Evolutionary conservation across 1,140 invertebrate species (phyloP).

Genomic region (Chelonus insularis): DNA sequence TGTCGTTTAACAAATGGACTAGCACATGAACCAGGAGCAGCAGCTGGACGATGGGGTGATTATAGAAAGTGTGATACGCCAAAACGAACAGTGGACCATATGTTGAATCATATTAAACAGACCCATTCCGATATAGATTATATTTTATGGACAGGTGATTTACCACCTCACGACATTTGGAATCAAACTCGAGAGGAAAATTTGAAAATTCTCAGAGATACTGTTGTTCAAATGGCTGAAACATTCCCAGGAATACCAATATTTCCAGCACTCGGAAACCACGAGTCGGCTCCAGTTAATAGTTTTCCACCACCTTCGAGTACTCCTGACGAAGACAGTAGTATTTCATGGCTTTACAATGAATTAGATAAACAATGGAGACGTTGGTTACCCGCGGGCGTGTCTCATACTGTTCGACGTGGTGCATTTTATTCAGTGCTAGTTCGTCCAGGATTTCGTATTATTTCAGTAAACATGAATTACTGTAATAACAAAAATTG

Average conservation of each 20-base stretch:
- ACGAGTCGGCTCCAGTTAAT: slow-evolving; percentile 94
- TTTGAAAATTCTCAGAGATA: slow-evolving; percentile 80
- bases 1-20: slow-evolving; percentile 80
- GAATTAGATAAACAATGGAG: slow-evolving; percentile 84
- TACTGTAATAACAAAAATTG: slow-evolving; percentile 96
- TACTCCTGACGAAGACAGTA: slow-evolving; percentile 79
- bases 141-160: slow-evolving; percentile 97
- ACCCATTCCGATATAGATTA: slow-evolving; percentile 94
- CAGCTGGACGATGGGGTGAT: slow-evolving; percentile 91
- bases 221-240: slow-evolving; percentile 80
- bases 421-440: slow-evolving; percentile 90
- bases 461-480: slow-evolving; percentile 92
- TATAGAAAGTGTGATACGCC: slow-evolving; percentile 92
- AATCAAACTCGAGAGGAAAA: slow-evolving; percentile 93
- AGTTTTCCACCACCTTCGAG: slow-evolving; percentile 92
- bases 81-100: slow-evolving; percentile 87
- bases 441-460: slow-evolving; percentile 84
- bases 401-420: slow-evolving; percentile 79
- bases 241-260: slow-evolving; percentile 90
- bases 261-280: slow-evolving; percentile 93
- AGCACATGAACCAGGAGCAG: slow-evolving; percentile 70
- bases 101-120: slow-evolving; percentile 83
- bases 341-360: slow-evolving; percentile 92
- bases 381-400: slow-evolving; percentile 83
- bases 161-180: slow-evolving; percentile 97